These are phyloP conservation scores for Teleopsis dalmanni DNA, from an alignment of 1,140 invertebrate species.

Conservation along the genomic window DNA sequence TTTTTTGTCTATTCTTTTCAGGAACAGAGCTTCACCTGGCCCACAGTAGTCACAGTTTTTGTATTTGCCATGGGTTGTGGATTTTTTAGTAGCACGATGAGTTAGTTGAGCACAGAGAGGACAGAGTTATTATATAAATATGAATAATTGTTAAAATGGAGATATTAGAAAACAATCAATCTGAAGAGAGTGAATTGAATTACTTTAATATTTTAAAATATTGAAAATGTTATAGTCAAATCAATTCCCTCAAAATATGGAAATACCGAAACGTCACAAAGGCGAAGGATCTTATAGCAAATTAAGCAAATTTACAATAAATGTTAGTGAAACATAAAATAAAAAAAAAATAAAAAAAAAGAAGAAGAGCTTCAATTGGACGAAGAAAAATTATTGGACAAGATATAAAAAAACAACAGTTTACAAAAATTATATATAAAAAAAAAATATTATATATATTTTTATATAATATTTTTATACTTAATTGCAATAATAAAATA, in stretches of 20 bases:
- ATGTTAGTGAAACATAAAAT: conserved; percentile 5
- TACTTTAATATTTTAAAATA: no score
- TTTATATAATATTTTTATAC: no score
- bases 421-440: no score
- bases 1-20: conserved; percentile 17
- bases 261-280: background rate
- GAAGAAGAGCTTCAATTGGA: background rate
- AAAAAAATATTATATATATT: no score
- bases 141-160: no score
- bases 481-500: no score
- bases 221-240: background rate
- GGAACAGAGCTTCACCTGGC: conserved; percentile 41
- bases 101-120: no score
- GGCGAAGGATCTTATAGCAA: conserved; percentile 3
- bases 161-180: no score
- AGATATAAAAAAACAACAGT: no score
- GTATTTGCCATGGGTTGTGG: conserved; percentile 43
- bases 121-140: no score
- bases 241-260: background rate
- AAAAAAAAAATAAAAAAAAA: conserved; percentile 8
- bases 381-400: background rate
- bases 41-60: conserved; percentile 41
- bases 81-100: conserved; percentile 43
- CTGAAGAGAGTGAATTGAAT: no score
- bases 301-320: background rate